Conservation (phyloP, 2,113 vertebrate genomes). For the Pantherophis guttatus region DNA sequence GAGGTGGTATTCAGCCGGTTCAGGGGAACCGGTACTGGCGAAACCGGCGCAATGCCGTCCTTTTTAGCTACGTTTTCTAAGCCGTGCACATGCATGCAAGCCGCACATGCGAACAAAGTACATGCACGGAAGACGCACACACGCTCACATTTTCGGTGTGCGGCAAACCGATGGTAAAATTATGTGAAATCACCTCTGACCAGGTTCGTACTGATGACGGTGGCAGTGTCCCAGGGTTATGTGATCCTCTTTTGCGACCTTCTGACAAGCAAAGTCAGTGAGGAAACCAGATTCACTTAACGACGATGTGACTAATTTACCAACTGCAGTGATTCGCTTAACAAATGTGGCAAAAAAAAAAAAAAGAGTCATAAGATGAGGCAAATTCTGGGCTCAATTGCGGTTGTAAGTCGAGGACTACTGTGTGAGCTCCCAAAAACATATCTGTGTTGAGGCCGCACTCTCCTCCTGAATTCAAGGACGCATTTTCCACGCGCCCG, state of each 20-base stretch:
- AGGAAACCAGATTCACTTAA: background rate
- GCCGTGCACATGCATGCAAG: no score
- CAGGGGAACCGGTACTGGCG: no score
- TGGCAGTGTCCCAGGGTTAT: background rate
- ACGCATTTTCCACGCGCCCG: background rate
- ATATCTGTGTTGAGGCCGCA: background rate
- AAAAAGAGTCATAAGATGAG: background rate
- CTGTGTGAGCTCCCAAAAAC: background rate
- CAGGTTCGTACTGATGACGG: background rate
- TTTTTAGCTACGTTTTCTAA: no score
- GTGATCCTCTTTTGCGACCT: background rate
- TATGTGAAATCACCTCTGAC: no score
- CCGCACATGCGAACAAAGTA: no score
- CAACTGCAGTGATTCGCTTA: background rate
- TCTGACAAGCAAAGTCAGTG: background rate
- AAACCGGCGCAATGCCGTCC: no score
- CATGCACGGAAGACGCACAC: no score
- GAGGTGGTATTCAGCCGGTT: no score
- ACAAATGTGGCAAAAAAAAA: background rate
- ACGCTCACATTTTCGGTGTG: no score
- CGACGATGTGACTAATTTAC: rapidly evolving
- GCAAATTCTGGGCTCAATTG: background rate
- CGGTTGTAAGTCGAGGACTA: background rate
- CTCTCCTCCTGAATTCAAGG: background rate
- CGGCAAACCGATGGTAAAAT: no score